These are phyloP conservation scores for Choloepus didactylus DNA, from an alignment of 2,797 vertebrate species.

Conservation along the genomic window DNA sequence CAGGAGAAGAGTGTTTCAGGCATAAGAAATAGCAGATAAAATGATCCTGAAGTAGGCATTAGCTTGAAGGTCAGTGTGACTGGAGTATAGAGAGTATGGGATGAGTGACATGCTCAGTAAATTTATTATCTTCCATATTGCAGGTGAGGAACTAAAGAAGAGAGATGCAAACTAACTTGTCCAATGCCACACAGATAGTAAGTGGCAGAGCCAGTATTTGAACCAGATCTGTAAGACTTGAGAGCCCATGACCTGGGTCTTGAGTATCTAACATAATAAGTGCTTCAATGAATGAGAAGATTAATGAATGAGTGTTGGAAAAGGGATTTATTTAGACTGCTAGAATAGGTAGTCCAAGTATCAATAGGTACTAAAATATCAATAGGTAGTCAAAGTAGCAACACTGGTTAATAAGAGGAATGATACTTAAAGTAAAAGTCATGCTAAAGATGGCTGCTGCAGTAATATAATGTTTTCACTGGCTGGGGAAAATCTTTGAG, in stretches of 20 bases:
- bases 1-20: rapidly evolving
- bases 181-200: not conserved
- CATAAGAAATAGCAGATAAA: not conserved
- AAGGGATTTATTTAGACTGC: not conserved
- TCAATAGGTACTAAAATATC: no score
- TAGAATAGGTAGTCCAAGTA: not conserved
- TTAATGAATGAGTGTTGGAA: not conserved
- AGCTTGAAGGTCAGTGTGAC: not conserved
- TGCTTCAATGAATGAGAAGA: not conserved
- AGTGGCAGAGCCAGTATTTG: not conserved
- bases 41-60: not conserved
- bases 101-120: not conserved
- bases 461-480: not conserved
- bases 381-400: not conserved
- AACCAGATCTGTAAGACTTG: rapidly evolving
- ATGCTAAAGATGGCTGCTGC: not conserved
- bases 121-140: not conserved
- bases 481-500: not conserved
- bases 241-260: not conserved
- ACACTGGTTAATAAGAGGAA: not conserved
- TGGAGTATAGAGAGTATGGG: not conserved
- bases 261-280: not conserved
- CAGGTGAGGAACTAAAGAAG: not conserved
- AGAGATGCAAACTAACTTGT: not conserved
- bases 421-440: not conserved